A percentile compares a stretch with the other conserved stretches of the same genome.
Conservation (phyloP, 2,113 vertebrate genomes). For the Halcyon senegalensis region DNA sequence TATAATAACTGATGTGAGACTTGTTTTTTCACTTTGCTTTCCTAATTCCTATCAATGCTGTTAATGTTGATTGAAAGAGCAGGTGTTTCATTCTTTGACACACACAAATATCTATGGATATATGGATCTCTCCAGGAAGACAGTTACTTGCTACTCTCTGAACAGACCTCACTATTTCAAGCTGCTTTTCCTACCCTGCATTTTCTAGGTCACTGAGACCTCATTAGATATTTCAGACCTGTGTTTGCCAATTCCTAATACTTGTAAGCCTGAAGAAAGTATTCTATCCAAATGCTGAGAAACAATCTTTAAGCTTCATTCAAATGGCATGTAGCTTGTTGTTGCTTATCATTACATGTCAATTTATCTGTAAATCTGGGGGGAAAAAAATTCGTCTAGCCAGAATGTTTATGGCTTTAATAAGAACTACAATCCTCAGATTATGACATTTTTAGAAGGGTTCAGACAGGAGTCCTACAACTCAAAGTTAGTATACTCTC, state of each 20-base stretch:
- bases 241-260: conserved; percentile 45
- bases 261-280: conserved; percentile 56
- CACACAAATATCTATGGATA: neutral
- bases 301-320: conserved; percentile 42
- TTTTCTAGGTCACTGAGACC: conserved; percentile 67
- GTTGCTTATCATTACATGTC: conserved; percentile 16
- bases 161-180: neutral
- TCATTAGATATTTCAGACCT: conserved; percentile 63
- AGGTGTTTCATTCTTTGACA: neutral
- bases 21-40: neutral
- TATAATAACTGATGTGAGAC: neutral
- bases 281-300: conserved; percentile 33
- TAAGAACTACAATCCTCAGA: conserved; percentile 42
- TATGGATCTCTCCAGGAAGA: neutral
- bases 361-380: conserved; percentile 39
- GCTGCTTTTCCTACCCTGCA: neutral
- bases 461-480: neutral
- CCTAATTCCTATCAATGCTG: neutral
- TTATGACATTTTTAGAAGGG: conserved; percentile 31
- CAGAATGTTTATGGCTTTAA: conserved; percentile 16
- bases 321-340: conserved; percentile 6
- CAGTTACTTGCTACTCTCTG: neutral
- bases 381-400: neutral
- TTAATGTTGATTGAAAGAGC: neutral
- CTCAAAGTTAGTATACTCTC: neutral